Evolutionary conservation across 2,888 invertebrate genomes (phyloP), one percentile per base, ranked within the genome.

Genomic region (Drosophila differens): DNA sequence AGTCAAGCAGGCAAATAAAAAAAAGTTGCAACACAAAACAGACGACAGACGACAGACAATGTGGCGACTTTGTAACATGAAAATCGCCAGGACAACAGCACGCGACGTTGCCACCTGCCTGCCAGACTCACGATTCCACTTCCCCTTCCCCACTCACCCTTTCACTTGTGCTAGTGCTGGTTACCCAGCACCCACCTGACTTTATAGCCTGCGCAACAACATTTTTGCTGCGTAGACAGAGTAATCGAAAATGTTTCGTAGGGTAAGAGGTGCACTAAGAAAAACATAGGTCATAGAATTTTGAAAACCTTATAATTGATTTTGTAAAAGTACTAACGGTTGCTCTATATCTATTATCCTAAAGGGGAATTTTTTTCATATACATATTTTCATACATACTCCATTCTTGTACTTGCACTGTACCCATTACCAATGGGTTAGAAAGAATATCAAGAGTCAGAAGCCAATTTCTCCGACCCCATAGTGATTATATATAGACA

Each of bases 51-150:
- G 86, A 86, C 84, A 78, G 89, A 81, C 87, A 84, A 89, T 82
- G 83, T 82, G 79, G 87, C 79, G 85, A 87, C 85, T 85, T 85
- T 89, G 85, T 90, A 87, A 75, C 90, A 87, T 79, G 90, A 88
- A 85, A 90, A 85, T 85, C 89, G 83, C 90, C 85, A 90, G 81
- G 85, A 83, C 81, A 85, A 85, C 85, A 75, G 78, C 82, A 80
- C 79, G 79, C 79, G 79, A 74, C 79, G 57, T 51, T 79, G 78
- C 78, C 78, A 81, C 82, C 78, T 81, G 77, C 59, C 70, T 44
- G 69, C 60, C 53, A 70, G 65, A 51, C 68, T 22, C 55, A 54
- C 10, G 10, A 1, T 6, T 10, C 58, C 58, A 6, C 5, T 1
- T 16, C 25, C 51, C 25, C 19, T n/a, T 14, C 7, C 19, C 22